These are phyloP conservation scores for Formica exsecta DNA, from an alignment of 1,140 invertebrate species.

Conservation along the genomic window DNA sequence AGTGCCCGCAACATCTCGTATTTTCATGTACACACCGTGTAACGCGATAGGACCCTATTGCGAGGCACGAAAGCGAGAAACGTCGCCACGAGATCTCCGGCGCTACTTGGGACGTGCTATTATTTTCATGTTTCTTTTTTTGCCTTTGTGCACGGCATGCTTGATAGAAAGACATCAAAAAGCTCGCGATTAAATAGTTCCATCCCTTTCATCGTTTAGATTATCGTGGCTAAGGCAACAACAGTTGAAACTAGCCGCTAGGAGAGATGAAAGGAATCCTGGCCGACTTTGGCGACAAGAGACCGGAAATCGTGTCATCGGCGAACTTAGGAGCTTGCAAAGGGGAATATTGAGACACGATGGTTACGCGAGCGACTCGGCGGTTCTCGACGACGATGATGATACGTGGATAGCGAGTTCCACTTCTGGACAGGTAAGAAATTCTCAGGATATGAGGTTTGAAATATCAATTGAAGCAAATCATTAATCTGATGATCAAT, in stretches of 20 bases:
- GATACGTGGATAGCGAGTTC: constrained; percentile 82
- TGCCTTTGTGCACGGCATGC: neutral
- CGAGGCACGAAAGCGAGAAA: constrained; percentile 63
- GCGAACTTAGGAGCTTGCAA: constrained; percentile 88
- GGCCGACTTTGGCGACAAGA: constrained; percentile 90
- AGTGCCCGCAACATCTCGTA: constrained; percentile 65
- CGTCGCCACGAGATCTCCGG: neutral
- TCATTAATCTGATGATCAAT: neutral
- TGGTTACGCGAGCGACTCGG: constrained; percentile 93
- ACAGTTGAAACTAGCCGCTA: constrained; percentile 90
- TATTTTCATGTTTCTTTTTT: constrained; percentile 4
- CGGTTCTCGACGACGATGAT: constrained; percentile 90
- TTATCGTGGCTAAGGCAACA: constrained; percentile 93
- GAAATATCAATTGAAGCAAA: neutral
- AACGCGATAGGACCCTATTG: constrained; percentile 64
- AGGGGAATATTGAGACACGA: constrained; percentile 87
- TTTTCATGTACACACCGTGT: constrained; percentile 61
- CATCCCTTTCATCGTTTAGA: constrained; percentile 63
- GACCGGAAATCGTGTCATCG: constrained; percentile 89
- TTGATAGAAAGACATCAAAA: constrained; percentile 19
- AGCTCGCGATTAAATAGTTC: constrained; percentile 12
- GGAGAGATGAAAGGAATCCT: constrained; percentile 89
- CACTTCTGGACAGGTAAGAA: constrained; percentile 78
- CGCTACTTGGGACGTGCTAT: neutral
- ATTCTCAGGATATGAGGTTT: neutral